Evolutionary conservation across 2,797 vertebrate genomes (phyloP).

Genomic region (Echiichthys vipera): DNA sequence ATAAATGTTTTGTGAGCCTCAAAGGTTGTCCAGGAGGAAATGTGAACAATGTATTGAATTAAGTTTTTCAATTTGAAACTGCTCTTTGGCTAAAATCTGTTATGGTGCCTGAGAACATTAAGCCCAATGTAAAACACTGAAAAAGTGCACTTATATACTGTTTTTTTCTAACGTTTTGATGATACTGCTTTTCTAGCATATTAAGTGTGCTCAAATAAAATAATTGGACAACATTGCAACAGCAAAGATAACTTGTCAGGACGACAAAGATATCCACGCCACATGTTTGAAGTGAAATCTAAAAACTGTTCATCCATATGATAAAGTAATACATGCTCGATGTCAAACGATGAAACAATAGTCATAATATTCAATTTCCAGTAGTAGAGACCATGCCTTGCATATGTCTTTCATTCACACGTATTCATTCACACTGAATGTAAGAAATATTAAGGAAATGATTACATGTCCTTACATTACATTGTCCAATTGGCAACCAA

Average conservation of each 20-base stretch:
- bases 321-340: conserved; percentile 6
- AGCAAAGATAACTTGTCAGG: not conserved
- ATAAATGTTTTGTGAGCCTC: no score
- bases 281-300: not conserved
- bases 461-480: conserved; percentile 14
- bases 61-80: no score
- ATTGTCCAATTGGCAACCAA: not conserved
- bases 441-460: conserved; percentile 1
- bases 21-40: no score
- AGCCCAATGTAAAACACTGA: no score
- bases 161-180: no score
- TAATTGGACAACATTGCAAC: not conserved
- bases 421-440: not conserved
- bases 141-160: no score
- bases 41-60: no score
- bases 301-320: not conserved
- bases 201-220: not conserved
- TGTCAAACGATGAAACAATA: conserved; percentile 7
- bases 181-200: no score
- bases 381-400: not conserved
- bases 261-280: not conserved
- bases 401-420: conserved; percentile 2
- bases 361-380: conserved; percentile 8
- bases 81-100: no score
- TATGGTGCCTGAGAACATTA: no score